Evolutionary conservation across 92 coral and sea anemone species (phyloP), one percentile per base, ranked within the genome.

Genomic region (Hydrozoanthus gracilis): DNA sequence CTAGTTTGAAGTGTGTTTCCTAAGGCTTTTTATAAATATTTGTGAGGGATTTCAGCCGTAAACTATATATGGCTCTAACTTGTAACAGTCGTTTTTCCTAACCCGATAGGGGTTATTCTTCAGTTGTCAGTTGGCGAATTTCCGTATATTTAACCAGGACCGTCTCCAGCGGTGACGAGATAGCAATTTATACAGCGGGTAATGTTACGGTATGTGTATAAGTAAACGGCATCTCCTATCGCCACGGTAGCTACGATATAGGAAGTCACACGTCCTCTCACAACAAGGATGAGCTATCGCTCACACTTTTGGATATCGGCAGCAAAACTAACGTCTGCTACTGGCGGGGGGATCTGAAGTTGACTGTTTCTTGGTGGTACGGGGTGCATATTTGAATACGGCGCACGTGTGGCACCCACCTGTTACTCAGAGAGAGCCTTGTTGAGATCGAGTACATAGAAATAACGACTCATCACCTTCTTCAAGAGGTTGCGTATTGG

Each of bases 151-250:
- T 47, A 72, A 47, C 54, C 77, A 47, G 9, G 55, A 7, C 9
- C 56, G 27, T 71, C 56, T 51, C 18, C 65, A 20, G 80, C 5
- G 12, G 65, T 52, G 17, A 76, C 65, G 51, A 76, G 65, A 65
- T 68, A 69, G 17, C 77, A n/a, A 51, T 83, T 65, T 44, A 75
- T 78, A 6, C 62, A 65, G 13, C 45, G 56, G 73, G 89, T 8
- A 48, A 73, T 90, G 79, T 82, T 77, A 55, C 48, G 84, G 60
- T 90, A 87, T 6, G 80, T 8, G 62, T 64, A 51, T 46, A 90
- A 80, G 83, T 86, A 72, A 35, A 86, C 70, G 18, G 86, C 54
- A 52, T 86, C 89, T 7, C 82, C 83, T 9, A 90, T 83, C n/a
- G 51, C 46, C 27, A 86, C 1, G 69, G 69, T n/a, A 10, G 86